Conservation (phyloP, 2,113 vertebrate genomes). For the Neofelis nebulosa region DNA sequence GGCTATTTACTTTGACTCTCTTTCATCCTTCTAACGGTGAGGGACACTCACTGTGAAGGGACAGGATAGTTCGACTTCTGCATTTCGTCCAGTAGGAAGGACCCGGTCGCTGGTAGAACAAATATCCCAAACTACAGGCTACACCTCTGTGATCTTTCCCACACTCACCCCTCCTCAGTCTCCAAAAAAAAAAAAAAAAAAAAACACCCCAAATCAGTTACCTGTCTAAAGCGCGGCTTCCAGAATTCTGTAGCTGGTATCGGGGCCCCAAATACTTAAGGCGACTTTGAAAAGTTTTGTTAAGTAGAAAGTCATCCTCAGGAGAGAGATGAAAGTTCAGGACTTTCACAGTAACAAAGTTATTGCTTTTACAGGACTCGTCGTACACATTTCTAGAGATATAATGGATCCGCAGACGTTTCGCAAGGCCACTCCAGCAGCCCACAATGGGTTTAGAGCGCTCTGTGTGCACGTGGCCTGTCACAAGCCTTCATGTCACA, state of each 20-base stretch:
- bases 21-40: conserved; percentile 56
- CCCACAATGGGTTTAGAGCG: background rate
- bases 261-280: background rate
- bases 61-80: conserved; percentile 1
- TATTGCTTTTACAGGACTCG: background rate
- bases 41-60: background rate
- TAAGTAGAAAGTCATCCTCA: background rate
- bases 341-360: background rate
- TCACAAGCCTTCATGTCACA: background rate
- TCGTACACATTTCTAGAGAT: background rate
- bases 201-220: background rate
- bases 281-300: background rate
- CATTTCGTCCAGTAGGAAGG: conserved; percentile 29
- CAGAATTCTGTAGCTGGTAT: background rate
- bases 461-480: background rate
- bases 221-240: background rate
- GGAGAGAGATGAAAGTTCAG: conserved; percentile 20
- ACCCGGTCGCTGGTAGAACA: background rate
- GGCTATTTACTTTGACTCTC: conserved; percentile 33
- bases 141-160: conserved; percentile 10
- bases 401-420: background rate
- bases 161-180: background rate
- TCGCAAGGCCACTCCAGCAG: background rate
- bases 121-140: conserved; percentile 13
- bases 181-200: conserved; percentile 68